These are phyloP conservation scores for Carassius auratus DNA, from an alignment of 2,113 vertebrate genomes.

Conservation along the genomic window DNA sequence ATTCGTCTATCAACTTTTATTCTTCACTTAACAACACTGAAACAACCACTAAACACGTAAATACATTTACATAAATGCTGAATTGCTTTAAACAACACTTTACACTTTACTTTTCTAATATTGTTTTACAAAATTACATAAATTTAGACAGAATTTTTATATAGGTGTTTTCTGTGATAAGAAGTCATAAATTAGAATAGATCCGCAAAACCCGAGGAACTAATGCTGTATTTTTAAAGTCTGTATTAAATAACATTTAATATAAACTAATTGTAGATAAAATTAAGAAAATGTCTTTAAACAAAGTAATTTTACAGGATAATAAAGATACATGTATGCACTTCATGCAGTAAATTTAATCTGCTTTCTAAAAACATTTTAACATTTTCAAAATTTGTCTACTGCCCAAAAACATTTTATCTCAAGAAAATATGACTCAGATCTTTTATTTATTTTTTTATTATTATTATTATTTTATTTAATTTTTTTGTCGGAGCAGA, in stretches of 20 bases:
- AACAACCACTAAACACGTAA: background rate
- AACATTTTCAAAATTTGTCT: background rate
- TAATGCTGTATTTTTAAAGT: background rate
- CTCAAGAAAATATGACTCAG: background rate
- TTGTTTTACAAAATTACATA: background rate
- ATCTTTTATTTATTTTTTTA: too few species aligned
- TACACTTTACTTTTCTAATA: background rate
- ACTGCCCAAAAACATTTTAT: background rate
- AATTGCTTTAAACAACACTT: background rate
- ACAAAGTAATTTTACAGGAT: background rate
- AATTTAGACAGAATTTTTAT: background rate
- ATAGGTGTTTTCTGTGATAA: background rate
- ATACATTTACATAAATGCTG: background rate
- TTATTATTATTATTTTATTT: too few species aligned
- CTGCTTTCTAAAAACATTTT: background rate
- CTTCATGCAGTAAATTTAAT: background rate
- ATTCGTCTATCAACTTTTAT: background rate
- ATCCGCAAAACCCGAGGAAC: background rate
- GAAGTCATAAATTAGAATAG: background rate
- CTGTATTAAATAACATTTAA: background rate
- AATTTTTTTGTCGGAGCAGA: background rate
- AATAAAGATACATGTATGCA: background rate
- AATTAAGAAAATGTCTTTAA: background rate
- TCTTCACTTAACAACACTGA: background rate
- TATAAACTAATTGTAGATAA: background rate